A percentile compares a stretch with the other conserved stretches of the same genome.
These are phyloP conservation scores for Gadopsis marmoratus DNA, from an alignment of 2,797 vertebrate species.

Conservation along the genomic window DNA sequence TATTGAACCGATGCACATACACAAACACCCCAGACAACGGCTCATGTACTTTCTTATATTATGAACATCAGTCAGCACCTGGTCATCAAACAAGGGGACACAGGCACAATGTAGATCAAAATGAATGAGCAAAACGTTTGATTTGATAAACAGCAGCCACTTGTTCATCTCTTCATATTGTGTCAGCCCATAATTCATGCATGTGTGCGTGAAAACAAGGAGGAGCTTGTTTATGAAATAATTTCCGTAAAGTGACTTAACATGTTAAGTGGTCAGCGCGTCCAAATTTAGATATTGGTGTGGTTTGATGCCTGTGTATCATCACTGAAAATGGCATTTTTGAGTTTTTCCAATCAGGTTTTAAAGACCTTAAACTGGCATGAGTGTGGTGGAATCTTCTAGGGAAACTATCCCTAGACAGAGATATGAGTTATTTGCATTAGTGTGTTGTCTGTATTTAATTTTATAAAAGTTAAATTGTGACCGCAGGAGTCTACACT, in stretches of 20 bases:
- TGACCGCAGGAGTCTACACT: not conserved
- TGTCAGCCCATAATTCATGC: not conserved
- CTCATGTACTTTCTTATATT: not conserved
- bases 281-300: not conserved
- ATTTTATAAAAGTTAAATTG: not conserved
- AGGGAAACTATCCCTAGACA: not conserved
- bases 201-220: not conserved
- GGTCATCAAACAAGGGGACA: not conserved
- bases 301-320: not conserved
- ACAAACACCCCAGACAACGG: not conserved
- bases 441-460: not conserved
- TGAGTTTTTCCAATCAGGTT: not conserved
- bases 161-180: not conserved
- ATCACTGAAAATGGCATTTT: not conserved
- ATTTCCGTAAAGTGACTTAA: not conserved
- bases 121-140: slow-evolving; percentile 4
- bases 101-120: not conserved
- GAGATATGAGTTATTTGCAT: not conserved
- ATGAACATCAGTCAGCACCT: slow-evolving; percentile 6
- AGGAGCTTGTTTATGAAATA: slow-evolving; percentile 1
- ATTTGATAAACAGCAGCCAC: not conserved
- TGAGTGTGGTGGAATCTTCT: not conserved
- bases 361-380: not conserved
- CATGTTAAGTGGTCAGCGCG: not conserved
- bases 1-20: slow-evolving; percentile 14